Percentiles rank a stretch among this genome's conserved stretches.
phyloP scores from a whole-genome alignment of 2,113 vertebrate species.

The Puffinus mauretanicus region DNA sequence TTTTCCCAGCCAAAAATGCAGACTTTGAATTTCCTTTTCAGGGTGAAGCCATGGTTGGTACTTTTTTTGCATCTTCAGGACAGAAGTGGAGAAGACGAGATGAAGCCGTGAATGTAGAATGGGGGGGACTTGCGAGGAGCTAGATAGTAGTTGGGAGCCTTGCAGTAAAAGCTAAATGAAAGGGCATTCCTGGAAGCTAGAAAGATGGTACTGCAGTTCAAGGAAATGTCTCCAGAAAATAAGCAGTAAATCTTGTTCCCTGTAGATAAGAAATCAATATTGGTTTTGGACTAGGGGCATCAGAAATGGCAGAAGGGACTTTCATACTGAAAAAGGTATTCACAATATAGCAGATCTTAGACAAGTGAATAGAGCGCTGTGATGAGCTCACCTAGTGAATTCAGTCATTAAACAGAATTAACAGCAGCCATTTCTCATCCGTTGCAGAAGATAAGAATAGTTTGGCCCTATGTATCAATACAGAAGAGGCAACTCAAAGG shows the following conservation, averaged over 20 bases:
- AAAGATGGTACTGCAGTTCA: neutral
- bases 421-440: conserved; percentile 1
- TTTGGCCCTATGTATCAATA: neutral
- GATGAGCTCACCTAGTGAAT: neutral
- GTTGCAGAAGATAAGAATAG: neutral
- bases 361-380: neutral
- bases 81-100: neutral
- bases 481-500: neutral
- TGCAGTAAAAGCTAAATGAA: neutral
- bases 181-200: neutral
- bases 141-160: accelerated
- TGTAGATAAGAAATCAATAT: neutral
- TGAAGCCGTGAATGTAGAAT: neutral
- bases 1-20: neutral
- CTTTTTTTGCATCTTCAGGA: neutral
- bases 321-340: neutral
- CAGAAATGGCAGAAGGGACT: neutral
- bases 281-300: neutral
- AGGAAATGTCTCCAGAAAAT: neutral
- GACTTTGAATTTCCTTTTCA: neutral
- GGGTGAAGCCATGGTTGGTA: neutral
- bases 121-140: neutral
- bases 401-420: neutral
- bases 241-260: neutral
- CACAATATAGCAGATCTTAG: neutral